Base-by-base conservation (phyloP, 1,140 invertebrate species). In the Drosophila eugracilis region DNA sequence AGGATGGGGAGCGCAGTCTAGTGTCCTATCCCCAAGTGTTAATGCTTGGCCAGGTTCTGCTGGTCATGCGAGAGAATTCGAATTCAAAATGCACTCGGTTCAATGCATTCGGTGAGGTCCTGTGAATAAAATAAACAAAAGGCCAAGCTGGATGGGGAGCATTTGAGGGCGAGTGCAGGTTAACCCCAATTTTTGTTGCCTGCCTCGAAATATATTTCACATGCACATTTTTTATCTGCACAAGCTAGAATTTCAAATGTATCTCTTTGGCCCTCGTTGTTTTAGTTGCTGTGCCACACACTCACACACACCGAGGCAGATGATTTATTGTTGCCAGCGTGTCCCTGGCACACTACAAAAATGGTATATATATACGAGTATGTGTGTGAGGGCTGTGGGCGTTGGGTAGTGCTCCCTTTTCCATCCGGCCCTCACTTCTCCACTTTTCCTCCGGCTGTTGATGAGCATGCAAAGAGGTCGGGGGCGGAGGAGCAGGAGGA, bases 201-300 rank as follows among this genome's bases (percentile, higher is more conserved):
- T 36, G 37, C 47, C 52, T 65, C 41, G 41, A 85, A 77, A 15
- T 42, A 85, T 45, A 85, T 85, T 85, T 74, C 57, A 74, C 73
- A 88, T 86, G 83, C 67, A 77, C 74, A 74, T 74, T 88, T 88
- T 85, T 81, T 88, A 86, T 88, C 83, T 74, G 73, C 63, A 59
- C 62, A 60, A 74, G 83, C 83, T 81, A 69, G 78, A 81, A 88
- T 77, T 86, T 88, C 50, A 81, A 88, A 80, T 77, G 67, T 88
- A 86, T 85, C 76, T 80, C 66, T 63, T 53, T 28, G 59, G 69
- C 28, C 53, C 47, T 63, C 55, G 76, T 60, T 45, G 41, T 54
- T 50, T 55, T 73, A 52, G 78, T 60, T 53, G 41, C 58, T 50
- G 15, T 39, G 41, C 36, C 47, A 30, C 34, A 34, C 69, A 50